Evolutionary conservation across 2,113 vertebrate genomes (phyloP).

Genomic region (Rattus rattus): DNA sequence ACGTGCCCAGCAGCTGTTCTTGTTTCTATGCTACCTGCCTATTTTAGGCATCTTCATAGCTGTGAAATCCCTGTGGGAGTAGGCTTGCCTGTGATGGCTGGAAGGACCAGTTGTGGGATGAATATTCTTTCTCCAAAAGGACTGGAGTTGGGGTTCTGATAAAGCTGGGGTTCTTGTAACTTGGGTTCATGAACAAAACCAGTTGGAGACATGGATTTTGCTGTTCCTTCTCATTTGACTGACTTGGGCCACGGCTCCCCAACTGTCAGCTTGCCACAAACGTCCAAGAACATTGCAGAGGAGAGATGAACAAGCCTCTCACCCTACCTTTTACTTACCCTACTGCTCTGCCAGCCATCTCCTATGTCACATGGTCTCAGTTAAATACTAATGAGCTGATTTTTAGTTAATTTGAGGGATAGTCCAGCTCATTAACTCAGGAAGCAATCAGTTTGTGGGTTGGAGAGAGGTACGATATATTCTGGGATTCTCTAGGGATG

Average conservation of each 20-base stretch:
- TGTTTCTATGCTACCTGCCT: background rate
- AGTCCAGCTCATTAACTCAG: background rate
- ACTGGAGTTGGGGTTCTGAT: background rate
- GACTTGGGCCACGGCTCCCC: background rate
- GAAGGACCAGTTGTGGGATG: background rate
- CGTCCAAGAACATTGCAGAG: background rate
- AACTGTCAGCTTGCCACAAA: background rate
- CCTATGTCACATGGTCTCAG: background rate
- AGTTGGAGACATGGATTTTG: background rate
- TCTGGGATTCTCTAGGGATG: background rate
- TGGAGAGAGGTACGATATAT: background rate
- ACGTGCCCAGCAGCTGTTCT: background rate
- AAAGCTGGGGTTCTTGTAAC: background rate
- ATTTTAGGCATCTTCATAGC: background rate
- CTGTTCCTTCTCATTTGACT: background rate
- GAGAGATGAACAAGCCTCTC: background rate
- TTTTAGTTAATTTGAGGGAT: background rate
- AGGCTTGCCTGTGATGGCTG: fast-evolving
- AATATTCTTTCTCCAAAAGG: background rate
- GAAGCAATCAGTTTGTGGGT: slow-evolving; percentile 29
- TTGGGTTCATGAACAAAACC: background rate
- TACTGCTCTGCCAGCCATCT: background rate
- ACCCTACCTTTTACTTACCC: too few species aligned
- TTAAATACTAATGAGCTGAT: slow-evolving; percentile 61
- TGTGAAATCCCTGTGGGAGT: background rate